These are phyloP conservation scores for Lates calcarifer DNA, from an alignment of 2,113 vertebrate species.

Conservation along the genomic window DNA sequence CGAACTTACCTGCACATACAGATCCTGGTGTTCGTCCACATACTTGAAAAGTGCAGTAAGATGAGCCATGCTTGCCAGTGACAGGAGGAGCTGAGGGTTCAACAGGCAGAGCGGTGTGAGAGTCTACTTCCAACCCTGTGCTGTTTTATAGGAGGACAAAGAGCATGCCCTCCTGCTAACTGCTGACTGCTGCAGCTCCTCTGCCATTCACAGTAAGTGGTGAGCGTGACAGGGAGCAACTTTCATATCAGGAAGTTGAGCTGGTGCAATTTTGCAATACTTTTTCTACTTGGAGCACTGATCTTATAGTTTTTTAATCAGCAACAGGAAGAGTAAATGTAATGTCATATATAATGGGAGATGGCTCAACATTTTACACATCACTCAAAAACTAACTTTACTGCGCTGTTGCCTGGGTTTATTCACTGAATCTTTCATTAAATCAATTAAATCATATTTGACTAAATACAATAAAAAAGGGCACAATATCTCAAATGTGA, in stretches of 20 bases:
- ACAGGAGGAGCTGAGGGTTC: slow-evolving; percentile 55
- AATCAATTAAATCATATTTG: too few relatives aligned
- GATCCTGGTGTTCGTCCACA: slow-evolving; percentile 92
- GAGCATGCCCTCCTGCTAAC: slow-evolving; percentile 51
- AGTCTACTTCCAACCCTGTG: not conserved
- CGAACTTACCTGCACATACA: slow-evolving; percentile 89
- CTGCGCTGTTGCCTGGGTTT: too few relatives aligned
- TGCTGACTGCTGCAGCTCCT: slow-evolving; percentile 55
- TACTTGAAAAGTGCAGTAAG: slow-evolving; percentile 90
- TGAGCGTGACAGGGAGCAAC: not conserved
- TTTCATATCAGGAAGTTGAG: slow-evolving; percentile 17
- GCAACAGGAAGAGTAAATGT: too few relatives aligned
- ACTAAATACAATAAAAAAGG: too few relatives aligned
- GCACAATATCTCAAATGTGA: too few relatives aligned
- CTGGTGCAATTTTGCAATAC: not conserved
- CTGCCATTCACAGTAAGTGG: not conserved
- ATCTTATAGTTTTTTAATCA: not conserved
- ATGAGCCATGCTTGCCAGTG: slow-evolving; percentile 84
- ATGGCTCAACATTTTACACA: too few relatives aligned
- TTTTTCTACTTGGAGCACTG: too few relatives aligned
- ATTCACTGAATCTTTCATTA: too few relatives aligned
- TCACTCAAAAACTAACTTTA: too few relatives aligned
- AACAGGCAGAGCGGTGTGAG: slow-evolving; percentile 41
- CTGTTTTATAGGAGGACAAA: slow-evolving; percentile 46
- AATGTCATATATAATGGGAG: too few relatives aligned